Evolutionary conservation across 2,888 invertebrate genomes (phyloP).

Genomic region (Drosophila pseudotalamancana): DNA sequence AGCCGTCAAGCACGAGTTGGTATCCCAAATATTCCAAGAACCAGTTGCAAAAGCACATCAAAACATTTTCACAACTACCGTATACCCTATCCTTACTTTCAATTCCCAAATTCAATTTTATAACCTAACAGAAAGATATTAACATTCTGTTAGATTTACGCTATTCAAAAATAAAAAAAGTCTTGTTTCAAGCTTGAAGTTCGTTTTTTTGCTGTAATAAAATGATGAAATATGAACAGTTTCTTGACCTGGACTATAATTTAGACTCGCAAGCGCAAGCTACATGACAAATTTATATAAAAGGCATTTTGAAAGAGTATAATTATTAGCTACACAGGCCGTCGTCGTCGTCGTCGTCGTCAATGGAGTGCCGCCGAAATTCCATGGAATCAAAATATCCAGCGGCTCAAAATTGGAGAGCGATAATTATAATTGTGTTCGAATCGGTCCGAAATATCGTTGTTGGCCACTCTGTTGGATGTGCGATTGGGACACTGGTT

Average conservation of each 20-base stretch:
- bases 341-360: slow-evolving; percentile 55
- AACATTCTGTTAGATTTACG: neutral
- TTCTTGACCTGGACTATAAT: too few species aligned
- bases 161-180: neutral
- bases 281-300: slow-evolving; percentile 10
- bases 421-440: slow-evolving; percentile 64
- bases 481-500: slow-evolving; percentile 47
- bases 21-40: slow-evolving; percentile 53
- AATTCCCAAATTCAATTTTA: too few species aligned
- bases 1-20: slow-evolving; percentile 63
- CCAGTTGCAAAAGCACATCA: slow-evolving; percentile 37
- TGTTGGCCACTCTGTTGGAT: neutral
- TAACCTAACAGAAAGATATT: too few species aligned
- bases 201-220: neutral
- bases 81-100: slow-evolving; percentile 15
- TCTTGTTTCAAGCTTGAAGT: neutral
- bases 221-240: neutral
- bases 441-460: slow-evolving; percentile 4
- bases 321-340: slow-evolving; percentile 35
- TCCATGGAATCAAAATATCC: slow-evolving; percentile 62
- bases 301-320: slow-evolving; percentile 37
- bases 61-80: neutral
- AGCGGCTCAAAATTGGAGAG: slow-evolving; percentile 56
- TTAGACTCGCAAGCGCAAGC: neutral
- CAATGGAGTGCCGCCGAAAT: slow-evolving; percentile 69